Evolutionary conservation across 1,140 invertebrate species (phyloP).

Genomic region (Diorhabda carinulata): DNA sequence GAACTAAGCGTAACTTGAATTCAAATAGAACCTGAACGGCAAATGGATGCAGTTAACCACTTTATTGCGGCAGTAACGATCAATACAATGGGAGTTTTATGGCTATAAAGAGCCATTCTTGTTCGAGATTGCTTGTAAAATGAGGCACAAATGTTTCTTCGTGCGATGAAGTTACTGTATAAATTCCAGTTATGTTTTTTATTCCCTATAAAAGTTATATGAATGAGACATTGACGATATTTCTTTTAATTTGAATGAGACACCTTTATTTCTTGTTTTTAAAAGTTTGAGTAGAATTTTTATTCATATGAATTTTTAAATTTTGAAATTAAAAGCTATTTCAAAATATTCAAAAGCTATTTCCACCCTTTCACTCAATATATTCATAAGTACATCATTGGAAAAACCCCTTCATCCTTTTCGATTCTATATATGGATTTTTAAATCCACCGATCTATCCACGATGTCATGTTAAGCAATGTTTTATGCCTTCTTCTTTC

Average conservation of each 20-base stretch:
- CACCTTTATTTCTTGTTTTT: no score
- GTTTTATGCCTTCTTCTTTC: no score
- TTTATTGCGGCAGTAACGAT: conserved; percentile 42
- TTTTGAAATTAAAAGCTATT: no score
- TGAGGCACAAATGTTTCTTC: conserved; percentile 45
- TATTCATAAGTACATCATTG: no score
- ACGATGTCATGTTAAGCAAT: no score
- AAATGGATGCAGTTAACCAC: conserved; percentile 29
- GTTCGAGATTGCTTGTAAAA: conserved; percentile 44
- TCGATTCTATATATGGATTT: no score
- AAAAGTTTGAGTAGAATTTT: no score
- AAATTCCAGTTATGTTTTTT: conserved; percentile 41
- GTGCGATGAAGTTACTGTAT: conserved; percentile 42
- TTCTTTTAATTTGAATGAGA: not conserved
- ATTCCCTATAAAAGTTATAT: conserved; percentile 32
- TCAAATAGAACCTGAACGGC: conserved; percentile 6
- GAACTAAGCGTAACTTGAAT: conserved; percentile 17
- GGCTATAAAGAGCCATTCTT: conserved; percentile 47
- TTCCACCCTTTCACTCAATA: no score
- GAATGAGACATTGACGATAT: conserved; percentile 9
- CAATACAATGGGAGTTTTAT: conserved; percentile 50
- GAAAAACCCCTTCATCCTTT: no score
- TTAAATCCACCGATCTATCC: no score
- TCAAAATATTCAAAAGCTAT: no score
- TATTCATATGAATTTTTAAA: no score